Percentiles rank a stretch among this genome's conserved stretches.
phyloP scores from a whole-genome alignment of 2,113 vertebrate genomes.

The Laterallus jamaicensis region DNA sequence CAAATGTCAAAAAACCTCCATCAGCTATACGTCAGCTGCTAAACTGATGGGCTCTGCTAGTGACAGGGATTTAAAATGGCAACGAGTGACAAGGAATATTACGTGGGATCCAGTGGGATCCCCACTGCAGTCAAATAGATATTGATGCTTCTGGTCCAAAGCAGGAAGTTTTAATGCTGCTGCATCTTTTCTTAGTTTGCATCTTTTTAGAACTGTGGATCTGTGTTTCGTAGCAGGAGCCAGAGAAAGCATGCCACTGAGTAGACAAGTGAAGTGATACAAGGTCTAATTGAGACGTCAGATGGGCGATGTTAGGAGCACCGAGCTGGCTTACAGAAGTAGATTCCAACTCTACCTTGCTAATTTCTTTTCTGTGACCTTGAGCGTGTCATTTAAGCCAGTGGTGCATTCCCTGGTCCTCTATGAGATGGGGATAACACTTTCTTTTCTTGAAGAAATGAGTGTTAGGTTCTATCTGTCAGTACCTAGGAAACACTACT shows the following conservation, averaged over 20 bases:
- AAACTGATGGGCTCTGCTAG: not conserved
- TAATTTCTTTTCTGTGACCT: not conserved
- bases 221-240: not conserved
- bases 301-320: too few relatives aligned
- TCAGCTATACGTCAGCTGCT: constrained; percentile 11
- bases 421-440: not conserved
- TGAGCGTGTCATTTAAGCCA: not conserved
- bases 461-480: not conserved
- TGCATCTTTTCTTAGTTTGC: not conserved
- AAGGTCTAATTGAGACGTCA: not conserved
- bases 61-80: not conserved
- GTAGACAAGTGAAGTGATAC: not conserved
- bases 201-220: not conserved
- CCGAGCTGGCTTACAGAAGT: not conserved
- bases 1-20: constrained; percentile 40
- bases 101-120: not conserved
- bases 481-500: not conserved
- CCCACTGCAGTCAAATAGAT: not conserved
- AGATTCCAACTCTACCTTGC: not conserved
- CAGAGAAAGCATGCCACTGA: not conserved
- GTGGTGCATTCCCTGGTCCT: not conserved
- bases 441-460: not conserved
- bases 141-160: not conserved
- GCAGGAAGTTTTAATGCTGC: not conserved
- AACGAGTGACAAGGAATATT: not conserved